Evolutionary conservation across 1,140 invertebrate genomes (phyloP).

Genomic region (Daktulosphaira vitifoliae): DNA sequence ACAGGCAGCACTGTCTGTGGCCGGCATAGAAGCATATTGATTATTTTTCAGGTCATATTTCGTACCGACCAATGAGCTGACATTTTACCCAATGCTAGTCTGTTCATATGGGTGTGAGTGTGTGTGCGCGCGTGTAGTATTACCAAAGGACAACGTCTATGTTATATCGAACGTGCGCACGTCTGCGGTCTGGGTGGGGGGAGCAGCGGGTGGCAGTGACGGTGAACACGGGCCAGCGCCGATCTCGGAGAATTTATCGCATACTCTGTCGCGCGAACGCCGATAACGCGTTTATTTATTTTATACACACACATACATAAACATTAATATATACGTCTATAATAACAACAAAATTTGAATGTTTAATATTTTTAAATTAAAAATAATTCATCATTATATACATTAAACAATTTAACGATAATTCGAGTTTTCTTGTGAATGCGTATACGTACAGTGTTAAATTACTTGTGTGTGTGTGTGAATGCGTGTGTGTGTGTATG

Average conservation of each 20-base stretch:
- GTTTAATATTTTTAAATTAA: too few relatives aligned
- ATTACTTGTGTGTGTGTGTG: neutral
- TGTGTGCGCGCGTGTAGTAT: neutral
- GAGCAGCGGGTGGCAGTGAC: neutral
- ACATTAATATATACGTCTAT: neutral
- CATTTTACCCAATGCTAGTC: conserved; percentile 17
- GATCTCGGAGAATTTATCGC: conserved; percentile 21
- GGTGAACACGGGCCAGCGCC: neutral
- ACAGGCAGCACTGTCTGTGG: too few relatives aligned
- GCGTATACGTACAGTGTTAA: too few relatives aligned
- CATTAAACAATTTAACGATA: too few relatives aligned
- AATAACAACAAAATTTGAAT: neutral
- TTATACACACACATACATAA: too few relatives aligned
- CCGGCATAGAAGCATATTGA: conserved; percentile 17
- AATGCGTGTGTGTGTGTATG: neutral
- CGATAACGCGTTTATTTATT: conserved; percentile 20
- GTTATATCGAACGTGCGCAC: neutral
- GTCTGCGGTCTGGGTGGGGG: neutral
- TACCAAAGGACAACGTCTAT: too few relatives aligned
- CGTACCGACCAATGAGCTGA: conserved; percentile 33
- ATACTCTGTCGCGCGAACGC: conserved; percentile 16
- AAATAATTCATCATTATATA: too few relatives aligned
- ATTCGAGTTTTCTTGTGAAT: too few relatives aligned
- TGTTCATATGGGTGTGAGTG: neutral
- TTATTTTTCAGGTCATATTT: conserved; percentile 34